phyloP scores from a whole-genome alignment of 2,113 vertebrate genomes.

The Nibea albiflora region DNA sequence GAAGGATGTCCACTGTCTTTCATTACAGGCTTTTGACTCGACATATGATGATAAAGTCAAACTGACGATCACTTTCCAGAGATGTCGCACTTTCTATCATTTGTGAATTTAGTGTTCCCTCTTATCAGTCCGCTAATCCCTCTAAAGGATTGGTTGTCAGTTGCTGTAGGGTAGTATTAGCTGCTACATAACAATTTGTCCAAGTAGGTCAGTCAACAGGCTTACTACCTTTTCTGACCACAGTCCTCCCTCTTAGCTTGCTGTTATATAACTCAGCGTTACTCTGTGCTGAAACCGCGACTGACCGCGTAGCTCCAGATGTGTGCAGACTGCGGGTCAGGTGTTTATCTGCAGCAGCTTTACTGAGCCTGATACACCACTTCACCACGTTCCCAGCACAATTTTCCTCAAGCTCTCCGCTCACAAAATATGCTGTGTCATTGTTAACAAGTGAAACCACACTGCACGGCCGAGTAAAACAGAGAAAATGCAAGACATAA shows the following conservation, averaged over 20 bases:
- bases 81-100: not conserved
- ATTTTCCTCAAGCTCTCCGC: not conserved
- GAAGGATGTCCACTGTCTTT: conserved; percentile 19
- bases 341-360: conserved; percentile 26
- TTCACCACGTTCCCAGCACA: not conserved
- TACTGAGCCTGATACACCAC: conserved; percentile 14
- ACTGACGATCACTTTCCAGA: not conserved
- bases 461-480: not conserved
- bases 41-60: not conserved
- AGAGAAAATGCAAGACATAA: conserved; percentile 2
- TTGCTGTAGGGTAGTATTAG: conserved; percentile 12
- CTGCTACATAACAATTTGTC: conserved; percentile 9
- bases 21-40: not conserved
- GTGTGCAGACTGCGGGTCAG: conserved; percentile 11
- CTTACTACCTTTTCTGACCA: conserved; percentile 1
- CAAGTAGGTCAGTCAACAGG: conserved; percentile 24
- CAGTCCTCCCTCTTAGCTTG: not conserved
- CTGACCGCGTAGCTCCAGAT: conserved; percentile 28
- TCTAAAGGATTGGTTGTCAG: not conserved
- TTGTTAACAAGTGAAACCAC: conserved; percentile 7
- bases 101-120: not conserved
- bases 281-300: not conserved
- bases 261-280: conserved; percentile 1
- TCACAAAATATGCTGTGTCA: not conserved
- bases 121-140: conserved; percentile 8